A percentile compares a stretch with the other conserved stretches of the same genome.
Evolutionary conservation across 2,797 vertebrate genomes (phyloP).

Genomic region (Pipistrellus pygmaeus): DNA sequence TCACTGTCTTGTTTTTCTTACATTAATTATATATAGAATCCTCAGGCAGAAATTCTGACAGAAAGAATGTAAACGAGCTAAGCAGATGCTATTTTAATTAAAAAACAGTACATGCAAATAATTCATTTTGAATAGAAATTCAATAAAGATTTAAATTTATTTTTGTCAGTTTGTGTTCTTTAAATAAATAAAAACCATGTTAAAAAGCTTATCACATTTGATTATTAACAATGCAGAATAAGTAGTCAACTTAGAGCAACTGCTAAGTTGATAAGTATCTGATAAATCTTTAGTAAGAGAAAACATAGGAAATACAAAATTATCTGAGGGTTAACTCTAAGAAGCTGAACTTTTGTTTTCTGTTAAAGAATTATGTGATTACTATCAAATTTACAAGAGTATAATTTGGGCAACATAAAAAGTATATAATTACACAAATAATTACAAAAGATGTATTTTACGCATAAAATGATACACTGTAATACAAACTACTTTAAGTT

Average conservation of each 20-base stretch:
- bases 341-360: constrained; percentile 36
- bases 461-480: not conserved
- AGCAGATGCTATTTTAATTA: constrained; percentile 79
- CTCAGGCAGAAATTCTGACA: constrained; percentile 83
- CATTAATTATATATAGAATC: constrained; percentile 86
- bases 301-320: constrained; percentile 45
- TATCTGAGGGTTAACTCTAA: constrained; percentile 45
- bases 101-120: constrained; percentile 54
- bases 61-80: constrained; percentile 82
- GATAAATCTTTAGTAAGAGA: constrained; percentile 43
- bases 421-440: not conserved
- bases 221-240: constrained; percentile 74
- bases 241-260: constrained; percentile 31
- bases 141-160: constrained; percentile 63
- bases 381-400: constrained; percentile 15
- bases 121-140: constrained; percentile 63
- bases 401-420: constrained; percentile 55
- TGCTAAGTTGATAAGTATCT: constrained; percentile 17
- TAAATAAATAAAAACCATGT: constrained; percentile 71
- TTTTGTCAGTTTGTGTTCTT: constrained; percentile 64
- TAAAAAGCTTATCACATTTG: constrained; percentile 72
- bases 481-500: constrained; percentile 31
- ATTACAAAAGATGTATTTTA: not conserved
- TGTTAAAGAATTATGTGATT: constrained; percentile 53
- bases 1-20: constrained; percentile 83